Base-by-base conservation (phyloP, 2,888 invertebrate species). In the Parapristionchus giblindavisi region DNA sequence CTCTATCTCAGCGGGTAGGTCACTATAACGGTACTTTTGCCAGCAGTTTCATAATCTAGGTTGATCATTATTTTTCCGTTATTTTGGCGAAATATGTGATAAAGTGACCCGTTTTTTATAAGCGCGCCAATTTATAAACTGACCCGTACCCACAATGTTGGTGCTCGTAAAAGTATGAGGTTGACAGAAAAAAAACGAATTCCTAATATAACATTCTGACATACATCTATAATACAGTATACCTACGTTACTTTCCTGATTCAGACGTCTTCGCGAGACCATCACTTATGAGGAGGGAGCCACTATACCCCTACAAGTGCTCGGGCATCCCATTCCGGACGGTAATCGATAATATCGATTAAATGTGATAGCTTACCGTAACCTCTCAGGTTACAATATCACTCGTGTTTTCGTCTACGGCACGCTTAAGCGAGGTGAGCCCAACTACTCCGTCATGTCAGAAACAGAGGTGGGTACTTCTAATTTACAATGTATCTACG, bases 321-420 rank as follows among this genome's bases (percentile, higher is more conserved):
- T 65, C 40, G 63, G 63, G 29, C 36, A 43, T 14, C 5, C 24
- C 2, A 11, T 54, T 1, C 2, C 8, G 14, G 21, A 34, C 0
- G 60, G 34, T 24, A 40, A 61, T 21, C 40, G 1, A 24, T 17
- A 40, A 5, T 24, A 61, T 32, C 27, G 38, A 14, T 27, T n/a
- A 21, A 24, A n/a, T n/a, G n/a, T n/a, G n/a, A n/a, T n/a, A n/a
- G n/a, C n/a, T n/a, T n/a, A n/a, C n/a, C n/a, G n/a, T n/a, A n/a
- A n/a, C n/a, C n/a, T n/a, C 27, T 61, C 63, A 65, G 63, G 29
- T 14, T 38, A 51, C 36, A 51, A 68, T 29, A 52, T 11, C 14
- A 32, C 32, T 27, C 54, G 92, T 83, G 92, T 95, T 0, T 96
- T 96, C 90, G 94, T 95, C 0, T 96, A 96, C 87, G 96, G 96